A percentile compares a stretch with the other conserved stretches of the same genome.
Evolutionary conservation across 2,888 invertebrate genomes (phyloP).

Genomic region (Rhimphoctona megacephalus): DNA sequence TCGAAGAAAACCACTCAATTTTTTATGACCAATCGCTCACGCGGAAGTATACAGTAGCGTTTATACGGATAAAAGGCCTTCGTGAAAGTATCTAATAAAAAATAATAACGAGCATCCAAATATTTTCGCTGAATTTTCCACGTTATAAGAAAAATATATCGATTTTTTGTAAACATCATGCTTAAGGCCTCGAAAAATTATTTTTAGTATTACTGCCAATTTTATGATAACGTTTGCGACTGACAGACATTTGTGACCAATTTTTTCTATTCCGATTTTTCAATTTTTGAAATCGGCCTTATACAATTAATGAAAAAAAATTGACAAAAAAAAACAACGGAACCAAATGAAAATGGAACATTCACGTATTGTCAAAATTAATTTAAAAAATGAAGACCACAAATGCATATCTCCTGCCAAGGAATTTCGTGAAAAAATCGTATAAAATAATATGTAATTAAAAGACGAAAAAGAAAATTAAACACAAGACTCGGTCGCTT

Average conservation of each 20-base stretch:
- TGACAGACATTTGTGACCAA: slow-evolving; percentile 23
- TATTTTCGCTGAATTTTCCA: slow-evolving; percentile 51
- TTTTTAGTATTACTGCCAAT: slow-evolving; percentile 56
- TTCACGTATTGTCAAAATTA: not conserved
- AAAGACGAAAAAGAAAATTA: not conserved
- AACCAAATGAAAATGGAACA: slow-evolving; percentile 6
- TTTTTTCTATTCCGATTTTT: slow-evolving; percentile 44
- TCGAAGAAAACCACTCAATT: slow-evolving; percentile 36
- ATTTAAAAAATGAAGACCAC: slow-evolving; percentile 17
- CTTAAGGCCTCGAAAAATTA: slow-evolving; percentile 41
- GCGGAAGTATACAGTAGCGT: slow-evolving; percentile 39
- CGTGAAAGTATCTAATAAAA: slow-evolving; percentile 34
- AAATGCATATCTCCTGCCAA: slow-evolving; percentile 68
- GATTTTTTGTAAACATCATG: slow-evolving; percentile 8
- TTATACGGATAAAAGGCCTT: slow-evolving; percentile 38
- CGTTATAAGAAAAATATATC: slow-evolving; percentile 45
- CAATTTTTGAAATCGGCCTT: not conserved
- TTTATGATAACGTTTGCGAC: slow-evolving; percentile 21
- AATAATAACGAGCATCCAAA: slow-evolving; percentile 19
- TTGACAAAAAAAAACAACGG: too few species aligned
- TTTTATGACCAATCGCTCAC: slow-evolving; percentile 2
- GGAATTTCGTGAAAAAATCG: slow-evolving; percentile 37
- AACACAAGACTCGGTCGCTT: not conserved
- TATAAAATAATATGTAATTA: slow-evolving; percentile 5
- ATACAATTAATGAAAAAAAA: not conserved